Conservation (phyloP, 2,888 invertebrate species). For the Mythimna loreyi region DNA sequence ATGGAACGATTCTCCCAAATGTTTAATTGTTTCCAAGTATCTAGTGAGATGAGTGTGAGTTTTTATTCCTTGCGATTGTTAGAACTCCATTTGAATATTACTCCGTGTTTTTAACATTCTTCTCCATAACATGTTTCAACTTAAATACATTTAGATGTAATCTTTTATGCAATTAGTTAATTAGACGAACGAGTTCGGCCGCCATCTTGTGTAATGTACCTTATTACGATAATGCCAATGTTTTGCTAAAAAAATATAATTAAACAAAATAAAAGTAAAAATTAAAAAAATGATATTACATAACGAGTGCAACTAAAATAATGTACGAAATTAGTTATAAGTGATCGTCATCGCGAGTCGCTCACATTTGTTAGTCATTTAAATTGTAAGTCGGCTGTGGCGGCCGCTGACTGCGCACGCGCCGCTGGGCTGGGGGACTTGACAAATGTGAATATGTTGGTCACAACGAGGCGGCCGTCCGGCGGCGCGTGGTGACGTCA, state of each 20-base stretch:
- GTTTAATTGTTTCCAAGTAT: slow-evolving; percentile 3
- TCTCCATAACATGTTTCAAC: slow-evolving; percentile 26
- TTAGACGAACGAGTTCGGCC: slow-evolving; percentile 51
- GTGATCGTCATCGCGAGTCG: slow-evolving; percentile 59
- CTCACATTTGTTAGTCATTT: slow-evolving; percentile 48
- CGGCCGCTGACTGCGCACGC: slow-evolving; percentile 4
- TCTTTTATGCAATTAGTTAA: slow-evolving; percentile 48
- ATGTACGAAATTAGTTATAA: slow-evolving; percentile 71
- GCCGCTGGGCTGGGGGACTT: not conserved
- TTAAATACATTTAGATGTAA: slow-evolving; percentile 46
- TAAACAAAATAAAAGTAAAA: slow-evolving; percentile 69
- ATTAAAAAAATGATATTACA: slow-evolving; percentile 66
- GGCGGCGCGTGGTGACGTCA: slow-evolving; percentile 18
- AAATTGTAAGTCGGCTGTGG: slow-evolving; percentile 44
- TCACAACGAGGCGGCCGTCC: not conserved
- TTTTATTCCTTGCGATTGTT: not conserved
- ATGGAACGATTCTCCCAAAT: slow-evolving; percentile 3
- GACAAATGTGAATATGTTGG: slow-evolving; percentile 38
- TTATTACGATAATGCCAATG: slow-evolving; percentile 60
- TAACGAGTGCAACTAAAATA: slow-evolving; percentile 81
- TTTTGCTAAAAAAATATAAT: slow-evolving; percentile 65
- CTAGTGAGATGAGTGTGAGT: not conserved
- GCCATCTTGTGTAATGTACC: slow-evolving; percentile 56
- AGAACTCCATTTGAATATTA: slow-evolving; percentile 9
- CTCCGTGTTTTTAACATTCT: slow-evolving; percentile 9